phyloP scores from a whole-genome alignment of 2,888 invertebrate genomes.

The Lymantria dispar region DNA sequence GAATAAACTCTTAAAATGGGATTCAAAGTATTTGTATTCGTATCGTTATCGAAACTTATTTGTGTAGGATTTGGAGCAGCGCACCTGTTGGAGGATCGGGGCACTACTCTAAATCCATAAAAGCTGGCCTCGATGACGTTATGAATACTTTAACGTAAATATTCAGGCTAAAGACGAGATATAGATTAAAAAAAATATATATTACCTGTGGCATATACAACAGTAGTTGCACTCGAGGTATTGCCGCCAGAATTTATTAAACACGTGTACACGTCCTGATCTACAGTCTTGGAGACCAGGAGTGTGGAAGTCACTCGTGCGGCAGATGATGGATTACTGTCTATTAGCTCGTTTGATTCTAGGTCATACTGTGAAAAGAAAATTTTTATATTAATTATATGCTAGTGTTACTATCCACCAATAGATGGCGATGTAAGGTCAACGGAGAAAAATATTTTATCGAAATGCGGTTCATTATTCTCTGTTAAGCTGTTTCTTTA shows the following conservation, averaged over 20 bases:
- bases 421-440: background rate
- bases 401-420: background rate
- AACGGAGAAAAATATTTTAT: too few species aligned
- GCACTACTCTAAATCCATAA: too few species aligned
- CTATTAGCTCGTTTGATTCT: slow-evolving; percentile 83
- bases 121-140: too few species aligned
- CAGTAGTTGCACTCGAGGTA: slow-evolving; percentile 80
- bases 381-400: background rate
- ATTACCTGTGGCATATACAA: slow-evolving; percentile 74
- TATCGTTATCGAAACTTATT: too few species aligned
- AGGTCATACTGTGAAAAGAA: slow-evolving; percentile 78
- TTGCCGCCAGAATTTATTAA: slow-evolving; percentile 85
- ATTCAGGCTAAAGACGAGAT: too few species aligned
- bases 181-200: too few species aligned
- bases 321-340: slow-evolving; percentile 79
- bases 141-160: too few species aligned
- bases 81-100: too few species aligned
- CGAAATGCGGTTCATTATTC: too few species aligned
- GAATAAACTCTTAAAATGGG: background rate
- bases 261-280: slow-evolving; percentile 89
- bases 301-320: slow-evolving; percentile 88
- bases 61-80: too few species aligned
- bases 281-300: slow-evolving; percentile 85
- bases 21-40: background rate
- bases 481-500: too few species aligned